Percentiles rank a stretch among this genome's conserved stretches.
phyloP scores from a whole-genome alignment of 2,888 invertebrate genomes.

The Drepana falcataria region DNA sequence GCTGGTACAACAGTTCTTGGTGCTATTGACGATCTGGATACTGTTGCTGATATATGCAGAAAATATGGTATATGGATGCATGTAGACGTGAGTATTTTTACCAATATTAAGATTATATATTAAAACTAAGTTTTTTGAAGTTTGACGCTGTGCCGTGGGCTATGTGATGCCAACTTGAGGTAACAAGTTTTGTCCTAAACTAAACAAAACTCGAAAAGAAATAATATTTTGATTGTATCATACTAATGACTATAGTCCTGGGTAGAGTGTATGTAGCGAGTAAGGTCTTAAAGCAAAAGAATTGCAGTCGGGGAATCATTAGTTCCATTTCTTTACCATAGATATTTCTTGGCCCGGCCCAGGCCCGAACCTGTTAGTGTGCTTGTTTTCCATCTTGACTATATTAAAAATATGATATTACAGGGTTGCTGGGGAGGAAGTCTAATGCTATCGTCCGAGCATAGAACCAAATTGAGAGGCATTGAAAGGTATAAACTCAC shows the following conservation, averaged over 20 bases:
- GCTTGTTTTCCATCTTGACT: not conserved
- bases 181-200: no score
- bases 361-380: not conserved
- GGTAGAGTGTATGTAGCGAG: no score
- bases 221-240: no score
- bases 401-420: not conserved
- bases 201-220: no score
- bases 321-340: no score
- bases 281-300: no score
- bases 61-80: conserved; percentile 87
- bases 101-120: not conserved
- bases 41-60: conserved; percentile 83
- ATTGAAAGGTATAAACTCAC: conserved; percentile 77
- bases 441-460: conserved; percentile 82
- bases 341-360: no score
- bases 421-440: conserved; percentile 90
- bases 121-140: no score
- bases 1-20: conserved; percentile 91
- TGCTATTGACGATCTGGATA: conserved; percentile 86
- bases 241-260: no score
- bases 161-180: no score
- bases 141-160: no score
- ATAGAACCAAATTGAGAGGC: conserved; percentile 80
- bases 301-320: no score
- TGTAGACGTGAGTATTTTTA: conserved; percentile 83